Evolutionary conservation across 35 echinoderm and acorn worm species (phyloP).

Genomic region (Acanthaster planci): DNA sequence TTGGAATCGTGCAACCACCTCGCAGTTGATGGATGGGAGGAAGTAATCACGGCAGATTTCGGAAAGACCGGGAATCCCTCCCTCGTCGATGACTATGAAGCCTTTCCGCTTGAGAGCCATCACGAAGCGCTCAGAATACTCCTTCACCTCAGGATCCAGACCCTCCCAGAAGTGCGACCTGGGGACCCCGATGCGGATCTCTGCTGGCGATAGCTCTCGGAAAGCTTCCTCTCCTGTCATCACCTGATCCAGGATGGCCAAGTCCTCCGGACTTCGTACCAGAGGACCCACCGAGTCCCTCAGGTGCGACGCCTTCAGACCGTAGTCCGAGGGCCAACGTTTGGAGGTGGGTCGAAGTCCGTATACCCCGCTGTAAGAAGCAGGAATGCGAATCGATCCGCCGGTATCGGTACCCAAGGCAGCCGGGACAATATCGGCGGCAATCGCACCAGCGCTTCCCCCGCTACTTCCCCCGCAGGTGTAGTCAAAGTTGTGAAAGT

Average conservation of each 20-base stretch:
- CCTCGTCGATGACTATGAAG: neutral
- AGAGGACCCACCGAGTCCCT: slow-evolving; percentile 1
- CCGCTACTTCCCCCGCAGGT: slow-evolving; percentile 7
- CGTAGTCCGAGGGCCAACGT: slow-evolving; percentile 2
- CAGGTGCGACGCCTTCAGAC: neutral
- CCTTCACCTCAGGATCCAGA: neutral
- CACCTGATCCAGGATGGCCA: slow-evolving; percentile 9
- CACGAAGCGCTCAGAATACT: neutral
- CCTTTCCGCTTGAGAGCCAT: neutral
- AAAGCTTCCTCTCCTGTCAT: slow-evolving; percentile 6
- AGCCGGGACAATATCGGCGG: neutral
- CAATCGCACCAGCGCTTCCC: neutral
- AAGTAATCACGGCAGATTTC: neutral
- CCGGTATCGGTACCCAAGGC: neutral
- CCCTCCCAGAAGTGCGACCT: slow-evolving; percentile 15
- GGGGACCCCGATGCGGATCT: neutral
- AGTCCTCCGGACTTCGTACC: neutral
- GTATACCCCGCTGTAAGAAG: neutral
- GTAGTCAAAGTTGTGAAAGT: slow-evolving; percentile 17
- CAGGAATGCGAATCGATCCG: neutral
- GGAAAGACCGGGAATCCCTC: neutral
- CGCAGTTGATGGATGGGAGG: neutral
- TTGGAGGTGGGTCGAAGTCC: neutral
- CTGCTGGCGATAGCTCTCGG: neutral
- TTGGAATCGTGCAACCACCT: neutral